Evolutionary conservation across 2,888 invertebrate species (phyloP), one percentile per base, ranked within the genome.

Genomic region (Biston stratarius): DNA sequence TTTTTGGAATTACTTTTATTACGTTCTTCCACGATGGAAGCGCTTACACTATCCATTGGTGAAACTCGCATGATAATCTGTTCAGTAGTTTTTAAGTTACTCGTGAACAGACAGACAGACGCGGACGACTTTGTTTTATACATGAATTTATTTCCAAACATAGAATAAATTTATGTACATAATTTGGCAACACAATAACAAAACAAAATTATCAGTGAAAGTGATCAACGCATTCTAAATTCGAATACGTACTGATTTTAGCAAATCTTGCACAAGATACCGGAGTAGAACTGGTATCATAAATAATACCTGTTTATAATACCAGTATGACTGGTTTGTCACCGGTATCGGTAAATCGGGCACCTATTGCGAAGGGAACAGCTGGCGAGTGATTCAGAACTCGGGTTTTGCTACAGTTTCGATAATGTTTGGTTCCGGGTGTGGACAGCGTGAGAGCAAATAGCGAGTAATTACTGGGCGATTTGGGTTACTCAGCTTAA

Each of bases 341-440:
- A 60, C 63, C 10, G 45, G 65, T 70, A 68, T 68, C 59, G 53
- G 62, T 53, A 66, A 67, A 71, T 69, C 55, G 61, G 60, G 61
- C 64, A 38, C 38, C 38, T 8, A 60, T 74, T 74, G 71, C 74
- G 56, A 68, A 62, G 71, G 38, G 38, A 65, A 61, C 73, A 73
- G 70, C 71, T 74, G 74, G 49, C 34, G 40, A 36, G 64, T 74
- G 74, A 74, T 62, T 74, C 71, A 74, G 64, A 61, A 52, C 42
- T 55, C 10, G 49, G 9, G 53, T 57, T 55, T 61, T 72, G 68
- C 66, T 71, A 52, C 53, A 71, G 70, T 38, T 64, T 61, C 10
- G 47, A 57, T 52, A 58, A 42, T 58, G 10, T 47, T 61, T 3
- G 14, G 38, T 34, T 51, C 62, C 12, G 47, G 65, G 64, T 62